Evolutionary conservation across 2,113 vertebrate species (phyloP), one percentile per base, ranked within the genome.

Genomic region (Pteropus alecto): DNA sequence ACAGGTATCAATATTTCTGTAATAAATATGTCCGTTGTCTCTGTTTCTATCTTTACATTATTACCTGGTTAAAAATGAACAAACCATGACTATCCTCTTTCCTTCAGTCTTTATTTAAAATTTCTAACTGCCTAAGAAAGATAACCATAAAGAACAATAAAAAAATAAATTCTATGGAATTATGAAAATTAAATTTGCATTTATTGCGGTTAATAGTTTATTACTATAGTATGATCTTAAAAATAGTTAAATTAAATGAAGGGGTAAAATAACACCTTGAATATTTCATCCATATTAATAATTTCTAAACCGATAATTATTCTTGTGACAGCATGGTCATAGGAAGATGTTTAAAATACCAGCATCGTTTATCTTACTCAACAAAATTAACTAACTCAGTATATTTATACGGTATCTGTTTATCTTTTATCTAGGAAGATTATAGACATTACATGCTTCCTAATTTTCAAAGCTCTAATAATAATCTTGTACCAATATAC

Each of bases 311-410:
- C 81, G 3, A 76, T 63, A 61, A 79, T 78, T 87, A 94, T 58
- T 92, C 43, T 38, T 51, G 2, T 65, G 63, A 76, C 70, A 96
- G 11, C 14, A 83, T 58, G 19, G 3, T 86, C 35, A 48, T 41
- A 78, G 24, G 15, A 93, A 95, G 28, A 93, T 91, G 95, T 70
- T 81, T 94, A 95, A 97, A 87, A 73, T 63, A 65, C 14, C 68
- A 74, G 5, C 18, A 94, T 78, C 48, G 46, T 82, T 88, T 83
- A 33, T 81, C 35, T 67, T 28, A 77, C 38, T 94, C 60, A 92
- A 92, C 7, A 91, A 94, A 94, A 63, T 16, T 93, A 84, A 60
- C 14, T 87, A 71, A 74, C 24, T 93, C 33, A 58, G 24, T 78
- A 12, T 58, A 81, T 61, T 81, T 92, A 93, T 41, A 95, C 2